Base-by-base conservation (phyloP, 2,113 vertebrate species). In the Callionymus lyra region DNA sequence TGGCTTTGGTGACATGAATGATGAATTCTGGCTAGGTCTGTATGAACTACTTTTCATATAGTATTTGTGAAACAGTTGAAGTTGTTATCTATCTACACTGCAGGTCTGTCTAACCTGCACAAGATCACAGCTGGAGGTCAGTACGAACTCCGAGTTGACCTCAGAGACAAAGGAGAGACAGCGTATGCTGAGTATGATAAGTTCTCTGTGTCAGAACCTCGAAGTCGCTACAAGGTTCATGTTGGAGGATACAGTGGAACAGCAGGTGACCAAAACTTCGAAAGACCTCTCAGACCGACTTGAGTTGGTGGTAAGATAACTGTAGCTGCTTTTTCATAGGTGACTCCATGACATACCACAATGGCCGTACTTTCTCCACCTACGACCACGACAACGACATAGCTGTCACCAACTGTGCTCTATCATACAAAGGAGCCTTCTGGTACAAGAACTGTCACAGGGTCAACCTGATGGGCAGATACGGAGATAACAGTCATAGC, bases 391-490 rank as follows among this genome's bases (percentile, higher is more conserved):
- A 99, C 79, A 89, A 94, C 0, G 94, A 98, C 74, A 90, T 94
- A 0, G 94, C 94, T 6, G 94, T 98, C 72, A 99, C 95, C 72
- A 98, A 98, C 85, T 98, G 95, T 34, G 95, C 94, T 41, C 76
- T 97, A 66, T 98, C 95, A 6, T 99, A 99, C 68, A 97, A 96
- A 67, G 94, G 94, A 19, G 95, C 93, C 1, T 99, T 97, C 85
- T 99, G 94, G 95, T 98, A 99, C 53, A 99, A 95, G 80, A 99
- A 99, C 67, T 99, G 95, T 44, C 95, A 99, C 73, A 85, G 92
- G 2, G 95, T 96, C 77, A 99, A 99, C 74, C 84, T 99, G 59
- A 99, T 97, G 91, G 95, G 95, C 36, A 75, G 88, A 82, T 99
- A 98, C 0, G 90, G 90, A 31, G 93, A 93, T 60, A 88, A 92